Evolutionary conservation across 2,888 invertebrate genomes (phyloP).

Genomic region (Didymodactylos carnosus): DNA sequence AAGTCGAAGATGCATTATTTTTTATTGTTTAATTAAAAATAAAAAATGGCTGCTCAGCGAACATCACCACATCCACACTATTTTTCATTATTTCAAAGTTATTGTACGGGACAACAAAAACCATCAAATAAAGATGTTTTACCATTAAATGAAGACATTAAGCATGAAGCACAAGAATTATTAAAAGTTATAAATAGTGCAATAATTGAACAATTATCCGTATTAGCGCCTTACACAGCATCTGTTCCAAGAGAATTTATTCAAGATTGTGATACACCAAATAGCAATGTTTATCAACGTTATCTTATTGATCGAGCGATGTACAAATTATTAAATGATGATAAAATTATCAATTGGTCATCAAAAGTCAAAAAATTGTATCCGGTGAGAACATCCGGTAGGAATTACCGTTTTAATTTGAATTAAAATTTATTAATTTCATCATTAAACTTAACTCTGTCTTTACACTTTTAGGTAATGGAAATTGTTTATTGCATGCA

Average conservation of each 20-base stretch:
- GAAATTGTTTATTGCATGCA: constrained; percentile 29
- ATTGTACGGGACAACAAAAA: not conserved
- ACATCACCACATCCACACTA: not conserved
- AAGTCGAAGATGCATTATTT: too few species aligned
- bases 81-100: not conserved
- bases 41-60: too few species aligned
- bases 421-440: too few species aligned
- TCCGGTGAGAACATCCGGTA: not conserved
- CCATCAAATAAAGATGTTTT: not conserved
- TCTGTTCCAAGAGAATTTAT: not conserved
- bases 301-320: not conserved
- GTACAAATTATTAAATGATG: not conserved
- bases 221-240: not conserved
- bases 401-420: too few species aligned
- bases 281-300: too few species aligned
- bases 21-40: too few species aligned
- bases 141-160: not conserved
- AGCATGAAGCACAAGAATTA: not conserved
- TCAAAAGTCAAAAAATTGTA: not conserved
- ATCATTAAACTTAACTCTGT: too few species aligned
- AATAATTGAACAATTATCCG: not conserved
- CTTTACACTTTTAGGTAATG: constrained; percentile 27
- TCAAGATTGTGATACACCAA: not conserved
- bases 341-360: not conserved
- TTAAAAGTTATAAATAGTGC: not conserved